Base-by-base conservation (phyloP, 2,888 invertebrate species). In the Pardosa pseudoannulata region DNA sequence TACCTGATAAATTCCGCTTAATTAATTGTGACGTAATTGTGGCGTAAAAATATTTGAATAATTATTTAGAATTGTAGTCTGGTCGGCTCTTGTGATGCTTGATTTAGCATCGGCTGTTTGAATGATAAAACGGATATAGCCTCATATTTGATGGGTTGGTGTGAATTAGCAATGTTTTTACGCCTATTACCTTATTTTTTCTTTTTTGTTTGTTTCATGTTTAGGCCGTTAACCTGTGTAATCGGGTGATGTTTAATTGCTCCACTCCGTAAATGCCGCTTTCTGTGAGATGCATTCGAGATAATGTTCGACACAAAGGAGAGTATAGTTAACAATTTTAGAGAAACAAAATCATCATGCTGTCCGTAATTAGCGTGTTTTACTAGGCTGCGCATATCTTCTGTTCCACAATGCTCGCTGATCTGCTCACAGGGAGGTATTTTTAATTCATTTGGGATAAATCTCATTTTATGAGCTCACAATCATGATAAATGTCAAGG, bases 1-100 rank as follows among this genome's bases (percentile, higher is more conserved):
- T 85, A 85, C 83, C 76, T 85, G 83, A 85, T 85, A 85, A 85
- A 85, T 85, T 78, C 73, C 65, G 67, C 76, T 85, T 85, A 85
- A 85, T 85, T 85, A 85, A 85, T 72, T 68, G 78, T 83, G 76
- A 83, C 72, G 76, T 70, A 36, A n/a, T n/a, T n/a, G n/a, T 65
- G 46, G 46, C 65, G 83, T 79, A 85, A 85, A 85, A 85, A 85
- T 85, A 79, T 85, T 85, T 85, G 56, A 85, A 78, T 78, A 79
- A 85, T 85, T 85, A 79, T 79, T 85, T 78, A 85, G 83, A 85
- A 73, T 73, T 67, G 72, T 62, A 67, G 76, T 31, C 50, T 27
- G 76, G 29, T 75, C 28, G 41, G 67, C 31, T 56, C n/a, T 67
- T n/a, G 65, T 72, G 73, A 62, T 73, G 67, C 68, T 81, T 74